phyloP scores from a whole-genome alignment of 2,888 invertebrate genomes.

The Sisyra nigra region DNA sequence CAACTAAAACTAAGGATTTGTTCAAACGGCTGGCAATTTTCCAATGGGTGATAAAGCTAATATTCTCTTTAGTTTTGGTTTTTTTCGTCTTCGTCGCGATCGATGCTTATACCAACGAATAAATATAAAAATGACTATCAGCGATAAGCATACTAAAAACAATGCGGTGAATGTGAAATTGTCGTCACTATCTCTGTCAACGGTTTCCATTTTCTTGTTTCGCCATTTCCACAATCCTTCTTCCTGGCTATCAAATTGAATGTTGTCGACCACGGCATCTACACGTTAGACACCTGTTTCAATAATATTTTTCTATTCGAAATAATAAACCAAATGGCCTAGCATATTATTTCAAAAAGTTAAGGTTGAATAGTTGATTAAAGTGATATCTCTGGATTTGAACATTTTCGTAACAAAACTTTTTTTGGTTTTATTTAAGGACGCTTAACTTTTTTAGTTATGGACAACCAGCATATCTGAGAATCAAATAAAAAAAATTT shows the following conservation, averaged over 20 bases:
- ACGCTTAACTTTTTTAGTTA: too few species aligned
- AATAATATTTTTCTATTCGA: slow-evolving; percentile 5
- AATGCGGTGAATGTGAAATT: slow-evolving; percentile 24
- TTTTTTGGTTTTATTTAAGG: too few species aligned
- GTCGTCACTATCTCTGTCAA: slow-evolving; percentile 19
- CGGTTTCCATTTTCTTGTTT: slow-evolving; percentile 29
- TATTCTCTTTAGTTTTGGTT: slow-evolving; percentile 12
- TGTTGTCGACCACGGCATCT: slow-evolving; percentile 12
- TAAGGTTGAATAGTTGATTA: background rate
- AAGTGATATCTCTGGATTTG: too few species aligned
- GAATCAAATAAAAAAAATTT: too few species aligned
- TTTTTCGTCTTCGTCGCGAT: slow-evolving; percentile 27
- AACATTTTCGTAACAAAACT: too few species aligned
- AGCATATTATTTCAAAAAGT: slow-evolving; percentile 6
- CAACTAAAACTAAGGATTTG: too few species aligned
- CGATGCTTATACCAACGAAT: slow-evolving; percentile 25
- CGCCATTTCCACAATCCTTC: slow-evolving; percentile 36
- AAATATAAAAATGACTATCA: slow-evolving; percentile 22
- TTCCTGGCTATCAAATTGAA: slow-evolving; percentile 28
- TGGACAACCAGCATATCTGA: too few species aligned
- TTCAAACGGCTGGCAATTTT: slow-evolving; percentile 5
- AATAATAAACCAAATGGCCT: background rate
- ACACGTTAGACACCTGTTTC: slow-evolving; percentile 2
- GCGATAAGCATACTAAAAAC: slow-evolving; percentile 22
- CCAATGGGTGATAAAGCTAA: background rate